Percentiles rank a stretch among this genome's conserved stretches.
These are phyloP conservation scores for Rhinichthys osculus DNA, from an alignment of 2,797 vertebrate species.

Conservation along the genomic window DNA sequence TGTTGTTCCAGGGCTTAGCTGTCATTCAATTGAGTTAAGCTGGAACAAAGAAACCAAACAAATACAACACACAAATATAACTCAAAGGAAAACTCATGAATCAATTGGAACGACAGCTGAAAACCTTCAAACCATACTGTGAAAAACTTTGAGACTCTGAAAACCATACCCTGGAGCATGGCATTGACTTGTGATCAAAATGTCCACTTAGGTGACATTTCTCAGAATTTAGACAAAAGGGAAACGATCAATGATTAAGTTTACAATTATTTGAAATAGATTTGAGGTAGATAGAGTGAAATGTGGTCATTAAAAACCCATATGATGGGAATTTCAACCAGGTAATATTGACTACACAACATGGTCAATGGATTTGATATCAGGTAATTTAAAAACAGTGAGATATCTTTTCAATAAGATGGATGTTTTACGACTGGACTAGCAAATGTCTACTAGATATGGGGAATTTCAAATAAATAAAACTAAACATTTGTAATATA, in stretches of 20 bases:
- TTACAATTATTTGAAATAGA: constrained; percentile 58
- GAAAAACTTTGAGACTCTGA: constrained; percentile 3
- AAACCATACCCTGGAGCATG: constrained; percentile 3
- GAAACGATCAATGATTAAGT: constrained; percentile 1
- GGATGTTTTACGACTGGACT: not conserved
- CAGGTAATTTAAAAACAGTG: not conserved
- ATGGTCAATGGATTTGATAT: not conserved
- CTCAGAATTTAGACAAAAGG: not conserved
- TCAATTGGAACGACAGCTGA: not conserved
- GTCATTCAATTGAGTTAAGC: constrained; percentile 6
- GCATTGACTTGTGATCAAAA: constrained; percentile 30
- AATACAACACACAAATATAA: constrained; percentile 37
- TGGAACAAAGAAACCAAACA: constrained; percentile 26
- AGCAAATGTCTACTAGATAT: constrained; percentile 4
- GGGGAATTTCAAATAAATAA: constrained; percentile 48
- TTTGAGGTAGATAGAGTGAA: constrained; percentile 76
- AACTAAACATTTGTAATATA: constrained; percentile 10
- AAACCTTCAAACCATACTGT: too few relatives aligned
- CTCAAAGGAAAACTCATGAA: not conserved
- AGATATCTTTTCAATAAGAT: not conserved
- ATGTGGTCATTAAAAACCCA: constrained; percentile 31
- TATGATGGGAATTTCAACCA: not conserved
- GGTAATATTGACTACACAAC: not conserved
- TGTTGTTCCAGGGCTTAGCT: constrained; percentile 29
- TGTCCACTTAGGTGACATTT: not conserved